Base-by-base conservation (phyloP, 2,888 invertebrate species). In the Belgica antarctica region DNA sequence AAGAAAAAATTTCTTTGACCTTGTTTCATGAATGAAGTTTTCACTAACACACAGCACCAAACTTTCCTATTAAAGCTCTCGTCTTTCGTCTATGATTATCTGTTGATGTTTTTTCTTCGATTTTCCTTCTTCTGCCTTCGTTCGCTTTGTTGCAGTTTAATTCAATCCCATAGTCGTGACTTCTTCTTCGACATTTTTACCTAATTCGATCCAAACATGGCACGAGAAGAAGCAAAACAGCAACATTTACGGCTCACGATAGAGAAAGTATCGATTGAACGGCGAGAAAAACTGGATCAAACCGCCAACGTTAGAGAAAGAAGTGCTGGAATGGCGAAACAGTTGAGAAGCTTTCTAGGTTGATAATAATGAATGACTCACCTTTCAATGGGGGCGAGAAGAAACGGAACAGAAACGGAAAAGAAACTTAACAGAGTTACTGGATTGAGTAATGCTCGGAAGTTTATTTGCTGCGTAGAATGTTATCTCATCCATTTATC, bases 21-120 rank as follows among this genome's bases (percentile, higher is more conserved):
- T 68, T 68, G 68, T 68, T 68, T 68, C 57, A 68, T 68, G 68
- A 68, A 68, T 68, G 68, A 34, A 68, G 34, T 68, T 68, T 68
- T 57, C 68, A 57, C 52, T 22, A 52, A 57, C 15, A 62, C 34
- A 62, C 31, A 10, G 24, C 61, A 10, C 31, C 34, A 62, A 62
- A 62, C 27, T 59, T 59, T 25, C 27, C 59, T 36, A 62, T 34
- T 46, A 65, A 47, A 65, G 65, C 65, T 65, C 17, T 62, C n/a
- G n/a, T n/a, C n/a, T n/a, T n/a, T n/a, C n/a, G n/a, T n/a, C n/a
- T n/a, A n/a, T n/a, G n/a, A n/a, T n/a, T n/a, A n/a, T n/a, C n/a
- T n/a, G n/a, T n/a, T n/a, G n/a, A n/a, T n/a, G n/a, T n/a, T 36
- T 22, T 36, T 24, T 27, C 36, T 52, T 12, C 22, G 22, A 17